Evolutionary conservation across 1,140 invertebrate species (phyloP).

Genomic region (Achatina immaculata): DNA sequence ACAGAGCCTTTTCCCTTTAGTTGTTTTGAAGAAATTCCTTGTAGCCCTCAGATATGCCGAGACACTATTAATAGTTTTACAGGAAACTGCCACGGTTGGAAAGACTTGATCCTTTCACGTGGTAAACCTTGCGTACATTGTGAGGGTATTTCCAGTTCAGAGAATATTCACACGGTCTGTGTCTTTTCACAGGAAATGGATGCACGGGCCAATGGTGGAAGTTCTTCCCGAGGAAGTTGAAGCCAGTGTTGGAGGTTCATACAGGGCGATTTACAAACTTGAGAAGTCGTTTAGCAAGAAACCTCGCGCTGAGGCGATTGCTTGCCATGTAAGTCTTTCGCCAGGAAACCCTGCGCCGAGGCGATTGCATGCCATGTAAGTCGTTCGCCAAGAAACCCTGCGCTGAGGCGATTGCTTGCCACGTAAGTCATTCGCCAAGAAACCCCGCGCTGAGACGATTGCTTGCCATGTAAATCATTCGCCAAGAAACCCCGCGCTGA

Average conservation of each 20-base stretch:
- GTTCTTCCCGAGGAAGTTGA: constrained; percentile 34
- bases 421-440: constrained; percentile 31
- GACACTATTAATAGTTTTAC: no score
- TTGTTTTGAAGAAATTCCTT: no score
- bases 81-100: no score
- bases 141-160: no score
- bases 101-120: no score
- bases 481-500: constrained; percentile 23
- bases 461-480: constrained; percentile 32
- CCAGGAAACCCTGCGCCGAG: constrained; percentile 23
- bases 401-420: constrained; percentile 21
- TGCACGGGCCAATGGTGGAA: constrained; percentile 33
- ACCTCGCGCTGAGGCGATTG: constrained; percentile 22
- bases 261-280: constrained; percentile 31
- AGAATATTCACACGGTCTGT: no score
- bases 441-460: constrained; percentile 21
- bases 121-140: no score
- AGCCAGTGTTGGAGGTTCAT: constrained; percentile 23
- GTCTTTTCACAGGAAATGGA: constrained; percentile 25
- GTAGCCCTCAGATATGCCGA: no score
- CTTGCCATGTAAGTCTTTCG: constrained; percentile 23
- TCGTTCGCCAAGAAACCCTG: constrained; percentile 26
- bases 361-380: constrained; percentile 30
- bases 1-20: no score
- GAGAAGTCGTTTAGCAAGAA: constrained; percentile 31